A percentile compares a stretch with the other conserved stretches of the same genome.
Conservation (phyloP, 2,797 vertebrate species). For the Enteromius unitaeniatus region DNA sequence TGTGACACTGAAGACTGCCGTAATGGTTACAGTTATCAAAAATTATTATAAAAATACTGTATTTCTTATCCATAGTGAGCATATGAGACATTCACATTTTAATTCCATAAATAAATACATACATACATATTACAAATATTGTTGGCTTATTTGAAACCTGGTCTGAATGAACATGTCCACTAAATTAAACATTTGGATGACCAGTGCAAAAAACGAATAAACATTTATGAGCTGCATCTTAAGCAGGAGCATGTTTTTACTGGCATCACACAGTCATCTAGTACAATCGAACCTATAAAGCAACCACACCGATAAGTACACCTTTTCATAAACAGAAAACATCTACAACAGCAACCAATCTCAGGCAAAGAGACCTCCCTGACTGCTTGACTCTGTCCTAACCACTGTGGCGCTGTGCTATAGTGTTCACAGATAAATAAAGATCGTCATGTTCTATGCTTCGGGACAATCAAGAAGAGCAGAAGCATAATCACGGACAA, state of each 20-base stretch:
- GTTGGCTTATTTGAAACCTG: neutral
- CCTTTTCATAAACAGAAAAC: constrained; percentile 24
- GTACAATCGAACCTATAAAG: constrained; percentile 14
- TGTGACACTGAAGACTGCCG: neutral
- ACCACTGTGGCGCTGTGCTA: constrained; percentile 33
- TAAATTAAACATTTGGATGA: neutral
- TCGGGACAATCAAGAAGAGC: constrained; percentile 58
- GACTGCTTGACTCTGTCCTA: constrained; percentile 27
- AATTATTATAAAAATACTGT: neutral
- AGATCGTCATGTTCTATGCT: constrained; percentile 59
- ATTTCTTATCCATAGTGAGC: neutral
- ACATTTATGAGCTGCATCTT: neutral
- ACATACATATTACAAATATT: neutral
- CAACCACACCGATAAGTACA: constrained; percentile 31
- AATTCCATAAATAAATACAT: neutral
- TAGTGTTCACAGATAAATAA: constrained; percentile 64
- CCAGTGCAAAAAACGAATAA: neutral
- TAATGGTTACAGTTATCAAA: neutral
- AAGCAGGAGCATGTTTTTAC: constrained; percentile 6
- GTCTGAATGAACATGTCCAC: neutral
- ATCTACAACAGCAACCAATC: constrained; percentile 7
- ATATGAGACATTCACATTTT: neutral
- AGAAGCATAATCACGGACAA: constrained; percentile 51
- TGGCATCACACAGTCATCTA: constrained; percentile 26
- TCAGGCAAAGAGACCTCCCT: constrained; percentile 49